Base-by-base conservation (phyloP, 37 sponge, comb jelly and placozoan species). In the Cliona cf. orientalis region DNA sequence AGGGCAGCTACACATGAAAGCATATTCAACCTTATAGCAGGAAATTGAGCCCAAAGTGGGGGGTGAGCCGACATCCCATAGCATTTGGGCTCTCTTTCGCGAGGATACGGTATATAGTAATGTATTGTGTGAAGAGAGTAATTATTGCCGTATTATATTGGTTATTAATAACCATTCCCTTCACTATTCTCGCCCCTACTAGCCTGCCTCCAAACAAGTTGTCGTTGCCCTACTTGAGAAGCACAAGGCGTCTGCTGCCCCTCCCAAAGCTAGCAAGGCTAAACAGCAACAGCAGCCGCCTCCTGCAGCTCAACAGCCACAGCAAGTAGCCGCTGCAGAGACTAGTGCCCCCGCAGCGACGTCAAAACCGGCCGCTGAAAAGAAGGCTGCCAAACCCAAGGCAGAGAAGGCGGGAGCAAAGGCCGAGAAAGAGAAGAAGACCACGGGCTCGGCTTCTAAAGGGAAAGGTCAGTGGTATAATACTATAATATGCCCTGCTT, bases 171-270 rank as follows among this genome's bases (percentile, higher is more conserved):
- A n/a, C n/a, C n/a, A 1, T 69, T 17, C 2, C 7, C 0, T 5
- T 28, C 58, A 64, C 65, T 53, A 14, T 49, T 67, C 53, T 68
- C 38, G 41, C 1, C 26, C 26, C 26, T 28, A 25, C 17, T 36
- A 92, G 90, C 61, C 82, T 56, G 43, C 91, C 45, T 93, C 94
- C 36, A 93, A 86, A 55, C 88, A 90, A 33, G 72, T 46, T 2
- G 79, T 93, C 17, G 63, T 57, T 32, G 76, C 66, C 28, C 39
- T 93, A 17, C 42, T 93, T 34, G 94, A 93, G 26, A 93, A 93
- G 49, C 58, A 73, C 59, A 72, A 45, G 0, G 26, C 87, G 6
- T 32, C 93, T 39, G 45, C 42, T 1, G 69, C 86, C 0, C 72
- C 91, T 31, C 63, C 81, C 0, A 31, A 56, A 22, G 60, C n/a